Conservation (phyloP, 2,888 invertebrate species). For the Molanna angustata region DNA sequence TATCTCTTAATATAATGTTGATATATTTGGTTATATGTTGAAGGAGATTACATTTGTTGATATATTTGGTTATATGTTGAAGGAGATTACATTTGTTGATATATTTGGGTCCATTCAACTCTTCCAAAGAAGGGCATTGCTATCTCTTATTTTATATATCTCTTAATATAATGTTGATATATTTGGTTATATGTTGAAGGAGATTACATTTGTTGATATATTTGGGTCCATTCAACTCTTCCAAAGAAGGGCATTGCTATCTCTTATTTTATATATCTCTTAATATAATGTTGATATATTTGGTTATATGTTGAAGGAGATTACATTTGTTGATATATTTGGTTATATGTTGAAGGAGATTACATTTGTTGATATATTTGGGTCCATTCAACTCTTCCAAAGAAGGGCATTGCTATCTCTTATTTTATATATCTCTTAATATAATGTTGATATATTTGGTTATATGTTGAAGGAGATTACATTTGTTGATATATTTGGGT, state of each 20-base stretch:
- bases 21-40: background rate
- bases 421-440: background rate
- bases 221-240: too few relatives aligned
- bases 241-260: background rate
- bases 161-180: background rate
- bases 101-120: too few relatives aligned
- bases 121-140: background rate
- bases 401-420: background rate
- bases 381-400: too few relatives aligned
- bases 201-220: too few relatives aligned
- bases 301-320: background rate
- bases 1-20: background rate
- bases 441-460: background rate
- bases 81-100: too few relatives aligned
- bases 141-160: background rate
- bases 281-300: background rate
- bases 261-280: background rate
- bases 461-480: background rate
- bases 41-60: too few relatives aligned
- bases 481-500: too few relatives aligned
- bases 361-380: too few relatives aligned
- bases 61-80: background rate
- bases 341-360: background rate
- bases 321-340: background rate
- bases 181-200: background rate